phyloP scores from a whole-genome alignment of 2,888 invertebrate species.

The Rhagophthalmus giganteus region DNA sequence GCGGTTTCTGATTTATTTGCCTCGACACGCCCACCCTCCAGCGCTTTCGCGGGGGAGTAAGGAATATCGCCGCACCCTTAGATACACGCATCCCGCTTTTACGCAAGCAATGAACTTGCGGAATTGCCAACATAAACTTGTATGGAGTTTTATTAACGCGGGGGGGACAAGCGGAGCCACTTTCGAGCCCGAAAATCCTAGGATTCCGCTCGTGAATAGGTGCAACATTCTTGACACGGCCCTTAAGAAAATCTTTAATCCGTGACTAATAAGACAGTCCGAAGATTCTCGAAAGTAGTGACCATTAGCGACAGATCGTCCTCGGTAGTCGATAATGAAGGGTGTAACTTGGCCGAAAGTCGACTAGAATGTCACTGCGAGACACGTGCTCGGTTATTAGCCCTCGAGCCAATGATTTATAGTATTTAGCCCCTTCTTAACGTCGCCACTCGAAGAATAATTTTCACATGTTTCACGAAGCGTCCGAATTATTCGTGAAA shows the following conservation, averaged over 20 bases:
- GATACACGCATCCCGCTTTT: slow-evolving; percentile 35
- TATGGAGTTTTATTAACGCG: neutral
- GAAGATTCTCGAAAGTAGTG: slow-evolving; percentile 17
- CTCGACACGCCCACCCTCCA: slow-evolving; percentile 50
- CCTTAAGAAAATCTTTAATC: slow-evolving; percentile 8
- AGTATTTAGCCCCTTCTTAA: neutral
- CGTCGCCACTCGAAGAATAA: no score
- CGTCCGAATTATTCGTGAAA: no score
- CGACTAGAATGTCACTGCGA: slow-evolving; percentile 17
- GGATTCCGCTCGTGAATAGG: no score
- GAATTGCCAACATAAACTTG: slow-evolving; percentile 19
- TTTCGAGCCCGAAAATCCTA: no score
- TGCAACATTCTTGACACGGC: no score
- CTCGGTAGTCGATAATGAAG: slow-evolving; percentile 28
- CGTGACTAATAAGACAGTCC: slow-evolving; percentile 20
- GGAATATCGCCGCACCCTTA: slow-evolving; percentile 36
- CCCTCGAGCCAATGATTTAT: slow-evolving; percentile 14
- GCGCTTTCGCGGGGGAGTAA: slow-evolving; percentile 43
- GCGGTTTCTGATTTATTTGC: slow-evolving; percentile 54
- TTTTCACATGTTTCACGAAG: no score
- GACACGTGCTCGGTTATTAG: slow-evolving; percentile 23
- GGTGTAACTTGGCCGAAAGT: slow-evolving; percentile 17
- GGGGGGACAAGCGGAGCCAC: neutral
- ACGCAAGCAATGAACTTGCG: slow-evolving; percentile 27
- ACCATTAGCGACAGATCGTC: slow-evolving; percentile 23